Evolutionary conservation across 2,797 vertebrate species (phyloP).

Genomic region (Cirrhinus molitorella): DNA sequence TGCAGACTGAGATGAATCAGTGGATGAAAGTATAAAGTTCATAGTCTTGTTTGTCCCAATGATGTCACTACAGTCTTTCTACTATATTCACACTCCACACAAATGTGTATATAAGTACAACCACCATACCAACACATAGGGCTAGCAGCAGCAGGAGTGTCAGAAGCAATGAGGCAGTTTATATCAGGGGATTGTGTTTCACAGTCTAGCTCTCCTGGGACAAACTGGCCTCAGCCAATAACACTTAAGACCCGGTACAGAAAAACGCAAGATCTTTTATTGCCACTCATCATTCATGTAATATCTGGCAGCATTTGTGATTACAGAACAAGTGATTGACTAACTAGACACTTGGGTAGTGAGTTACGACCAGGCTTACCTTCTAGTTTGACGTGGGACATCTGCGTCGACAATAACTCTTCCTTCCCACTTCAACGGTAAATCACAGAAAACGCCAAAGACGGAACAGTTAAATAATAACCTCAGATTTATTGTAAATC

Average conservation of each 20-base stretch:
- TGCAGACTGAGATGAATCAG: no score
- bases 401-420: slow-evolving; percentile 80
- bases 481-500: slow-evolving; percentile 79
- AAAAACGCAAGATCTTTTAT: slow-evolving; percentile 89
- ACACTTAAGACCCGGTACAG: slow-evolving; percentile 85
- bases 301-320: slow-evolving; percentile 95
- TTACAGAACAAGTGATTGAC: slow-evolving; percentile 99
- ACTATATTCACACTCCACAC: slow-evolving; percentile 43
- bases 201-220: slow-evolving; percentile 81
- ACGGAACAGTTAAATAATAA: slow-evolving; percentile 84
- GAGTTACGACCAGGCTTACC: slow-evolving; percentile 89
- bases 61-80: background rate
- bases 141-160: slow-evolving; percentile 38
- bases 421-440: slow-evolving; percentile 71
- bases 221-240: slow-evolving; percentile 83
- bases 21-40: background rate
- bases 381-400: slow-evolving; percentile 76
- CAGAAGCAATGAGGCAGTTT: slow-evolving; percentile 80
- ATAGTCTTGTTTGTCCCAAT: background rate
- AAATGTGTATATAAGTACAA: slow-evolving; percentile 31
- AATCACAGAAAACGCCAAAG: slow-evolving; percentile 75
- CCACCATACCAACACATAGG: slow-evolving; percentile 52
- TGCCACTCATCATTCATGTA: slow-evolving; percentile 93
- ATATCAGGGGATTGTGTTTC: slow-evolving; percentile 82
- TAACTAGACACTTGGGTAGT: slow-evolving; percentile 93